Conservation (phyloP, 1,140 invertebrate species). For the Triops cancriformis region DNA sequence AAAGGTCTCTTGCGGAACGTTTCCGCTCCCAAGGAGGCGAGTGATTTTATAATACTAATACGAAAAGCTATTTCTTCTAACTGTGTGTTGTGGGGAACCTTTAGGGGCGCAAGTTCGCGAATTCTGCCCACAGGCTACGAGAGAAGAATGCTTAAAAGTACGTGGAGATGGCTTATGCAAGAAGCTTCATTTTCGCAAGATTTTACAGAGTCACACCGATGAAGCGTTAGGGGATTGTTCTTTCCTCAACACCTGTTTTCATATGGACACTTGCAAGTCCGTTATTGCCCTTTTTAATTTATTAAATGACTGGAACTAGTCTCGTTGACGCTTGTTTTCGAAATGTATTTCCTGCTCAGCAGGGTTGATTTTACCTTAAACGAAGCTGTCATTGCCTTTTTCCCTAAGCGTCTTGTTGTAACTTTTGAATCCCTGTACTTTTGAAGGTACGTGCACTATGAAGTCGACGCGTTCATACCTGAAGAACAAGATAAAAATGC, state of each 20-base stretch:
- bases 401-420: slow-evolving; percentile 13
- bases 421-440: slow-evolving; percentile 16
- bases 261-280: slow-evolving; percentile 96
- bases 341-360: no score
- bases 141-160: slow-evolving; percentile 71
- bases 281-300: slow-evolving; percentile 29
- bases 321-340: no score
- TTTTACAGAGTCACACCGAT: slow-evolving; percentile 93
- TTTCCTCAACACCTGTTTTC: slow-evolving; percentile 96
- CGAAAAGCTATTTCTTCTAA: background rate
- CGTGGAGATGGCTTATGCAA: slow-evolving; percentile 55
- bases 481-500: slow-evolving; percentile 32
- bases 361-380: no score
- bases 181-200: slow-evolving; percentile 94
- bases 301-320: slow-evolving; percentile 29
- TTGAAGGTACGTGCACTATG: slow-evolving; percentile 80
- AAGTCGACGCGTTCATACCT: slow-evolving; percentile 63
- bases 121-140: slow-evolving; percentile 91
- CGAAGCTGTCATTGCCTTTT: background rate
- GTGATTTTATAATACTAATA: slow-evolving; percentile 13
- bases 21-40: slow-evolving; percentile 86
- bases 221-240: slow-evolving; percentile 93
- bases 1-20: slow-evolving; percentile 82
- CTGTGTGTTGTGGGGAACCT: no score
- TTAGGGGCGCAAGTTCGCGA: slow-evolving; percentile 74